Conservation (phyloP, 64 coral and sea anemone species). For the Actinia equina region DNA sequence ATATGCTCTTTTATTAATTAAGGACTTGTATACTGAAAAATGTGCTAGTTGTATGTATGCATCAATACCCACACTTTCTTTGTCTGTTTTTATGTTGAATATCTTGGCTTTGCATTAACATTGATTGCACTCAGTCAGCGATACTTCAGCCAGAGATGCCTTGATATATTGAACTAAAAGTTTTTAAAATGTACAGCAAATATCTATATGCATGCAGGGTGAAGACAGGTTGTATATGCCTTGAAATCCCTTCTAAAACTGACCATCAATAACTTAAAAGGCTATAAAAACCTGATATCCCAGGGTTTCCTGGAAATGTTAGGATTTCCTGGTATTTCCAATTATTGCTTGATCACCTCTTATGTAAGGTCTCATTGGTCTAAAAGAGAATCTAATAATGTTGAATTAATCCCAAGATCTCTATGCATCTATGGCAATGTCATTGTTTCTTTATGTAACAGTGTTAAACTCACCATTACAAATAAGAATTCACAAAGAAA, state of each 20-base stretch:
- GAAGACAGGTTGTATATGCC: not conserved
- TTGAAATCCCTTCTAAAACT: not conserved
- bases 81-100: not conserved
- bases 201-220: too few relatives aligned
- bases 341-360: too few relatives aligned
- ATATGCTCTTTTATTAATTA: not conserved
- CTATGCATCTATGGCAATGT: too few relatives aligned
- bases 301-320: not conserved
- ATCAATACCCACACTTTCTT: not conserved
- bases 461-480: too few relatives aligned
- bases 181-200: too few relatives aligned
- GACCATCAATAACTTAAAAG: not conserved
- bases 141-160: too few relatives aligned
- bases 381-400: too few relatives aligned
- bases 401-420: too few relatives aligned
- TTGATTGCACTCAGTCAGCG: not conserved
- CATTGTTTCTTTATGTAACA: too few relatives aligned
- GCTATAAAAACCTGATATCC: not conserved
- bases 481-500: not conserved
- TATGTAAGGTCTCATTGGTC: too few relatives aligned
- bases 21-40: not conserved
- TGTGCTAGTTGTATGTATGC: not conserved
- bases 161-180: too few relatives aligned
- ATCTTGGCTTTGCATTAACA: not conserved
- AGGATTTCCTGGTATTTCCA: too few relatives aligned